A percentile compares a stretch with the other conserved stretches of the same genome.
Evolutionary conservation across 1,140 invertebrate species (phyloP).

Genomic region (Drosophila truncata): DNA sequence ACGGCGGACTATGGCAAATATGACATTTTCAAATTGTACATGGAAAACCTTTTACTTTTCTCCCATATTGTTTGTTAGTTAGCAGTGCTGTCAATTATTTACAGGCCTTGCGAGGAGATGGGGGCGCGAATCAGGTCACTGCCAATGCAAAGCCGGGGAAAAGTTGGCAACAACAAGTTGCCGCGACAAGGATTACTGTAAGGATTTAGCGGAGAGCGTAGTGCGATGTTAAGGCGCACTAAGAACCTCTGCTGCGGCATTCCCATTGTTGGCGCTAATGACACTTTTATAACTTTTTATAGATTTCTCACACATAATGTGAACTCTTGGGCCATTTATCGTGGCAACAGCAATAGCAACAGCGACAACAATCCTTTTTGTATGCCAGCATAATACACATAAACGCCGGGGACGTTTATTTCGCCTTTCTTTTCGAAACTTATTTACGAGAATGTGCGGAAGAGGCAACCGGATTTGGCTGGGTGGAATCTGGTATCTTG

Average conservation of each 20-base stretch:
- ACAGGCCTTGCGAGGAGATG: background rate
- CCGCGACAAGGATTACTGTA: conserved; percentile 53
- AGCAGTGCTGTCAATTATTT: conserved; percentile 28
- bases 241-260: conserved; percentile 36
- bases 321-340: conserved; percentile 77
- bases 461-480: conserved; percentile 65
- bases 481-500: conserved; percentile 5
- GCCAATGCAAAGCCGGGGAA: conserved; percentile 26
- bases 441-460: conserved; percentile 76
- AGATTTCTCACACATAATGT: conserved; percentile 80
- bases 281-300: conserved; percentile 84
- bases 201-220: conserved; percentile 36
- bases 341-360: conserved; percentile 56
- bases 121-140: conserved; percentile 24
- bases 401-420: conserved; percentile 58
- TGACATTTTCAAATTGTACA: conserved; percentile 47
- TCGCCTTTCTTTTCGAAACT: conserved; percentile 57
- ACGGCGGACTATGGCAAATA: conserved; percentile 21
- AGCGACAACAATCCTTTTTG: conserved; percentile 77
- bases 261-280: conserved; percentile 78
- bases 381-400: conserved; percentile 46
- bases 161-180: conserved; percentile 33
- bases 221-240: conserved; percentile 27
- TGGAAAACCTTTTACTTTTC: conserved; percentile 55
- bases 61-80: conserved; percentile 54